Evolutionary conservation across 2,797 vertebrate species (phyloP).

Genomic region (Sebastolobus alascanus): DNA sequence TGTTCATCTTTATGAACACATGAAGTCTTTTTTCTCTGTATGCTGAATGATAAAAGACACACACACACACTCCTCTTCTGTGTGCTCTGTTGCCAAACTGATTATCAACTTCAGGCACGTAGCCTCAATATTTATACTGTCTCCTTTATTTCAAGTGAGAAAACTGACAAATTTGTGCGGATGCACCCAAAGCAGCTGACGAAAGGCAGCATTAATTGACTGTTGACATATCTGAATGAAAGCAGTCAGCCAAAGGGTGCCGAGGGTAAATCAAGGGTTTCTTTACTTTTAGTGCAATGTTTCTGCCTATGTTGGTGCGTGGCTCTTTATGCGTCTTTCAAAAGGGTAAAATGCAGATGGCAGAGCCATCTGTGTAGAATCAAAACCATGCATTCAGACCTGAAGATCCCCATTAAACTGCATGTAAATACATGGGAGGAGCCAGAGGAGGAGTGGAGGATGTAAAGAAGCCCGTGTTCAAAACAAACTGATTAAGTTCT

Average conservation of each 20-base stretch:
- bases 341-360: conserved; percentile 86
- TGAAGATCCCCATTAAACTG: conserved; percentile 82
- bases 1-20: conserved; percentile 21
- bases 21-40: conserved; percentile 26
- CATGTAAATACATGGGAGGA: conserved; percentile 81
- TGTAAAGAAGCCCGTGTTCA: conserved; percentile 78
- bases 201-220: conserved; percentile 84
- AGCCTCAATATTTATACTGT: conserved; percentile 79
- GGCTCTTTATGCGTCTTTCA: conserved; percentile 83
- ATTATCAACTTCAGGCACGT: conserved; percentile 75
- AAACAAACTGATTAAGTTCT: conserved; percentile 83
- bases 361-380: conserved; percentile 86
- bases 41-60: conserved; percentile 38
- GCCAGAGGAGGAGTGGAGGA: conserved; percentile 77
- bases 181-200: conserved; percentile 74
- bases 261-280: conserved; percentile 83
- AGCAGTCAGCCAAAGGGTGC: conserved; percentile 77
- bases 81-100: conserved; percentile 65
- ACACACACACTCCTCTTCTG: conserved; percentile 27
- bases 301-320: conserved; percentile 67
- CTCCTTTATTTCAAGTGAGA: conserved; percentile 75
- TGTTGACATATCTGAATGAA: conserved; percentile 82
- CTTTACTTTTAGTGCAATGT: conserved; percentile 75
- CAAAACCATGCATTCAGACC: conserved; percentile 87
- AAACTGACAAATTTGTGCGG: conserved; percentile 75